Evolutionary conservation across 1,140 invertebrate species (phyloP).

Genomic region (Aphelenchoides besseyi): DNA sequence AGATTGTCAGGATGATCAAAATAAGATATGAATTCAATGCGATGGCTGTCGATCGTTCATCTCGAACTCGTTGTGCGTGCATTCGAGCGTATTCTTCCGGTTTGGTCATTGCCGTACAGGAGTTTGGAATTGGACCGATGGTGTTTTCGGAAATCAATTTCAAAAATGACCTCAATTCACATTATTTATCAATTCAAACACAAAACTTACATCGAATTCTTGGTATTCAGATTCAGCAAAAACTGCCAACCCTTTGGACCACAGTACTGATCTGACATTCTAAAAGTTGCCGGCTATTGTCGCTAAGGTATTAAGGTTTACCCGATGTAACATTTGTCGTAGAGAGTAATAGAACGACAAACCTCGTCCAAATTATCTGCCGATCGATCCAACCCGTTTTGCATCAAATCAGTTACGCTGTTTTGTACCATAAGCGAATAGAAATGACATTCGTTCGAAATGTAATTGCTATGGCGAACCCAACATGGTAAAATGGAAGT

Average conservation of each 20-base stretch:
- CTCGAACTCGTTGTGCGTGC: slow-evolving; percentile 26
- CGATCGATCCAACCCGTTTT: slow-evolving; percentile 25
- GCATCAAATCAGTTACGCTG: slow-evolving; percentile 38
- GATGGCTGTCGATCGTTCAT: slow-evolving; percentile 15
- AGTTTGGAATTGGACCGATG: slow-evolving; percentile 18
- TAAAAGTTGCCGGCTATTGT: slow-evolving; percentile 22
- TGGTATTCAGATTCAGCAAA: slow-evolving; percentile 37
- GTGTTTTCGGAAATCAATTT: slow-evolving; percentile 27
- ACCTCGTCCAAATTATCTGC: slow-evolving; percentile 11
- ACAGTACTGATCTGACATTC: slow-evolving; percentile 31
- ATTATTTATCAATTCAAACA: not conserved
- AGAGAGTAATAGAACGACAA: slow-evolving; percentile 31
- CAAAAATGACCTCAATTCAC: slow-evolving; percentile 6
- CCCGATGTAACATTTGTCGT: slow-evolving; percentile 41
- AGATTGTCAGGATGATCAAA: no score
- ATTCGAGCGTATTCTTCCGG: slow-evolving; percentile 36
- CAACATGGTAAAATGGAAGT: slow-evolving; percentile 37
- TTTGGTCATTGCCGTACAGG: slow-evolving; percentile 28
- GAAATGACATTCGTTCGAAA: slow-evolving; percentile 35
- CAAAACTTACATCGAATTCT: slow-evolving; percentile 32
- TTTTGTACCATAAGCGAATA: slow-evolving; percentile 44
- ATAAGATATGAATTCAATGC: not conserved
- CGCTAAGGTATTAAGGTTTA: not conserved
- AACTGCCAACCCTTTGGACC: slow-evolving; percentile 35
- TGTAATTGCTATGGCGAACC: slow-evolving; percentile 30